phyloP scores from a whole-genome alignment of 2,888 invertebrate genomes.

The Pyrrhosoma nymphula region DNA sequence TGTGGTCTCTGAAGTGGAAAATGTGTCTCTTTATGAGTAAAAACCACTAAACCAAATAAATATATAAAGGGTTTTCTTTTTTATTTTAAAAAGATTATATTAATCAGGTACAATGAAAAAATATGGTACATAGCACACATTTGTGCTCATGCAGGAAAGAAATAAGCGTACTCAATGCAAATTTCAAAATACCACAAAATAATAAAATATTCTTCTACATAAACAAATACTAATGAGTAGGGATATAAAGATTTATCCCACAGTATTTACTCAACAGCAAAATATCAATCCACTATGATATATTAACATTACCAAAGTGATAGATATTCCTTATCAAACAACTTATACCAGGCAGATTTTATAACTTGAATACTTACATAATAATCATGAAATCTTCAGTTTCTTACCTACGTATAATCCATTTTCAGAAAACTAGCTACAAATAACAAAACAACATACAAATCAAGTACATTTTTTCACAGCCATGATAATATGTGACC shows the following conservation, averaged over 20 bases:
- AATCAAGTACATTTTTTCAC: neutral
- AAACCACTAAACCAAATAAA: too few species aligned
- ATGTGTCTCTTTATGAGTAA: too few species aligned
- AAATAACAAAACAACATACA: neutral
- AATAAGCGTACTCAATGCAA: neutral
- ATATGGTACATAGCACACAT: neutral
- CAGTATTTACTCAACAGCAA: neutral
- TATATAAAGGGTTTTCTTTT: too few species aligned
- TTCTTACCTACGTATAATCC: neutral
- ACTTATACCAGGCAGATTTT: neutral
- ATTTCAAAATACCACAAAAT: neutral
- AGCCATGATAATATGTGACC: neutral
- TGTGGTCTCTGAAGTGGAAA: too few species aligned
- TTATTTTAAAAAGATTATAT: neutral
- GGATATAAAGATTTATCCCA: neutral
- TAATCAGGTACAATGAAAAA: conserved; percentile 10
- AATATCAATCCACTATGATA: neutral
- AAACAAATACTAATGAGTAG: neutral
- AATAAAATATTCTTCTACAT: neutral
- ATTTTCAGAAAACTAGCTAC: neutral
- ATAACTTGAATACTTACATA: neutral
- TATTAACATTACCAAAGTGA: neutral
- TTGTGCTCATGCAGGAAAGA: neutral
- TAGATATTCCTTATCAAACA: neutral
- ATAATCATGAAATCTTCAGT: neutral